Evolutionary conservation across 2,797 vertebrate species (phyloP).

Genomic region (Esox masquinongy): DNA sequence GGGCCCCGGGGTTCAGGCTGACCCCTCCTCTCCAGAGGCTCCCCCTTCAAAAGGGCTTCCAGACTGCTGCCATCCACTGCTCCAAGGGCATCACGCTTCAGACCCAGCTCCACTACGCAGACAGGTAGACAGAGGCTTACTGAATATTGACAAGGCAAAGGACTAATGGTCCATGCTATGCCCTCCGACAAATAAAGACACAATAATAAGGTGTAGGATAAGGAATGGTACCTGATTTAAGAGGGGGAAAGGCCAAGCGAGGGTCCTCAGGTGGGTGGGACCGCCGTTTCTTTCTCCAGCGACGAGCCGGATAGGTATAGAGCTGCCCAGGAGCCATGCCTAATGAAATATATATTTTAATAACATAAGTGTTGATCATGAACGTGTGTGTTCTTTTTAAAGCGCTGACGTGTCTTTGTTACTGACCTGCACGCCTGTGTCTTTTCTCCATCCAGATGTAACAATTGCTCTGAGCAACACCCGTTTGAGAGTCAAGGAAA

Average conservation of each 20-base stretch:
- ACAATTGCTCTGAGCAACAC: slow-evolving; percentile 97
- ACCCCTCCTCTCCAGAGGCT: slow-evolving; percentile 84
- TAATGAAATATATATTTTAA: slow-evolving; percentile 42
- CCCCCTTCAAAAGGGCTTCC: slow-evolving; percentile 89
- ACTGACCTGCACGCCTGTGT: slow-evolving; percentile 88
- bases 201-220: not conserved
- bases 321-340: slow-evolving; percentile 93
- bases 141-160: not conserved
- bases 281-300: slow-evolving; percentile 94
- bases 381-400: not conserved
- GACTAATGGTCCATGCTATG: not conserved
- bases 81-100: slow-evolving; percentile 89
- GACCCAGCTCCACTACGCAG: slow-evolving; percentile 69
- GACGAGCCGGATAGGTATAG: slow-evolving; percentile 93
- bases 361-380: not conserved
- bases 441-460: slow-evolving; percentile 99
- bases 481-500: slow-evolving; percentile 95
- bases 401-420: not conserved
- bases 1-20: slow-evolving; percentile 79
- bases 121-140: not conserved
- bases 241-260: slow-evolving; percentile 87
- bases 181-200: not conserved
- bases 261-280: slow-evolving; percentile 95
- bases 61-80: slow-evolving; percentile 91
- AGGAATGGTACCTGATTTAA: slow-evolving; percentile 85